phyloP scores from a whole-genome alignment of 2,113 vertebrate species.

The Xiphorhynchus elegans region DNA sequence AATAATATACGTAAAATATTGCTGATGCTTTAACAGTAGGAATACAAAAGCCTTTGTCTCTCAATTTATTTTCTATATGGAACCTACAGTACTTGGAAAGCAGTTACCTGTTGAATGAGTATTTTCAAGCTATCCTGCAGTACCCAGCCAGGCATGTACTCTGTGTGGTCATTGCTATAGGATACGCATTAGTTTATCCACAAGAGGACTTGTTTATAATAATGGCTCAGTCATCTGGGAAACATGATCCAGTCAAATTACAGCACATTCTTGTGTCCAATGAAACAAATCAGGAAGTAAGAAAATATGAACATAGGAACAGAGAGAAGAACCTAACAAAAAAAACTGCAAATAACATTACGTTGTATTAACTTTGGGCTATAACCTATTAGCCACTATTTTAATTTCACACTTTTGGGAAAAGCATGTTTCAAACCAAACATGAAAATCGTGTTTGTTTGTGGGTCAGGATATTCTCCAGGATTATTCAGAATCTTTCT shows the following conservation, averaged over 20 bases:
- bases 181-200: constrained; percentile 13
- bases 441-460: not conserved
- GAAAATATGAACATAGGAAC: not conserved
- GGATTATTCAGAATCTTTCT: not conserved
- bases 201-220: constrained; percentile 13
- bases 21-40: not conserved
- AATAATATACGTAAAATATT: not conserved
- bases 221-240: constrained; percentile 42
- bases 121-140: not conserved
- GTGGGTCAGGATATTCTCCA: not conserved
- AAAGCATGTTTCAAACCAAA: not conserved
- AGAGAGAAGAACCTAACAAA: not conserved
- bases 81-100: not conserved
- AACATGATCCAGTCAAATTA: not conserved
- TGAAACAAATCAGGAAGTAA: not conserved
- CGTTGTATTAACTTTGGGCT: not conserved
- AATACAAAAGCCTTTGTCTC: not conserved
- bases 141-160: not conserved
- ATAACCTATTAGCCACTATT: not conserved
- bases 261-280: not conserved
- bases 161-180: not conserved
- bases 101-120: not conserved
- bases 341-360: not conserved
- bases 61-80: not conserved
- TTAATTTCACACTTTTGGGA: not conserved